These are phyloP conservation scores for Siderastrea siderea DNA, from an alignment of 92 coral and sea anemone species.

Conservation along the genomic window DNA sequence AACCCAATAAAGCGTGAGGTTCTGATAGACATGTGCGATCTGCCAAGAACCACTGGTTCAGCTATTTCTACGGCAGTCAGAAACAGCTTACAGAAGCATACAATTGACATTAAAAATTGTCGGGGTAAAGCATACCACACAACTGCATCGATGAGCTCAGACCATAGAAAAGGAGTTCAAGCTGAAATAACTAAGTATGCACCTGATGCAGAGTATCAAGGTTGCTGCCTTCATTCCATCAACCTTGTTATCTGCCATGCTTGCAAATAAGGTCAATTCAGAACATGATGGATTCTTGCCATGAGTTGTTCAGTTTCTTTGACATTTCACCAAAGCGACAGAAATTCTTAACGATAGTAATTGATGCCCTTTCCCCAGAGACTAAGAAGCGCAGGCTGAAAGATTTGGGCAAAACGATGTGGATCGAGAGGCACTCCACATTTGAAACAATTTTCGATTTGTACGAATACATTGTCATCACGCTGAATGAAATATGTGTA, in stretches of 20 bases:
- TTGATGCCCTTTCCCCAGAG: conserved; percentile 55
- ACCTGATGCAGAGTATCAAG: conserved; percentile 78
- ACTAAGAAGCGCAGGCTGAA: conserved; percentile 63
- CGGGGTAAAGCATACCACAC: conserved; percentile 78
- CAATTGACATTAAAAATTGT: conserved; percentile 59
- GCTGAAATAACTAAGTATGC: conserved; percentile 75
- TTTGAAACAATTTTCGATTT: conserved; percentile 69
- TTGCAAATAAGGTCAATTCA: conserved; percentile 59
- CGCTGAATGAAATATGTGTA: conserved; percentile 76
- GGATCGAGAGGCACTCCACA: conserved; percentile 62
- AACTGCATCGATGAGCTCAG: conserved; percentile 66
- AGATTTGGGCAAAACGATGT: conserved; percentile 70
- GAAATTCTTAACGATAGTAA: conserved; percentile 50
- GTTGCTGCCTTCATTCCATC: conserved; percentile 73
- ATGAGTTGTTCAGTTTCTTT: conserved; percentile 68
- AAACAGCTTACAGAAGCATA: conserved; percentile 47
- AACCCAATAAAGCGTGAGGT: conserved; percentile 74
- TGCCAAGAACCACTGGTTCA: conserved; percentile 68
- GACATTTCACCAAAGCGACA: conserved; percentile 79
- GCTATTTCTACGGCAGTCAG: conserved; percentile 64
- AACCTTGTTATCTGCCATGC: conserved; percentile 71
- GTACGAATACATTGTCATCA: conserved; percentile 67
- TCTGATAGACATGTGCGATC: conserved; percentile 65
- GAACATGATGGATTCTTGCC: conserved; percentile 73
- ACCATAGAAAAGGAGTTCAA: conserved; percentile 72